Percentiles rank a stretch among this genome's conserved stretches.
Evolutionary conservation across 1,140 invertebrate genomes (phyloP).

Genomic region (Trichoplusia ni): DNA sequence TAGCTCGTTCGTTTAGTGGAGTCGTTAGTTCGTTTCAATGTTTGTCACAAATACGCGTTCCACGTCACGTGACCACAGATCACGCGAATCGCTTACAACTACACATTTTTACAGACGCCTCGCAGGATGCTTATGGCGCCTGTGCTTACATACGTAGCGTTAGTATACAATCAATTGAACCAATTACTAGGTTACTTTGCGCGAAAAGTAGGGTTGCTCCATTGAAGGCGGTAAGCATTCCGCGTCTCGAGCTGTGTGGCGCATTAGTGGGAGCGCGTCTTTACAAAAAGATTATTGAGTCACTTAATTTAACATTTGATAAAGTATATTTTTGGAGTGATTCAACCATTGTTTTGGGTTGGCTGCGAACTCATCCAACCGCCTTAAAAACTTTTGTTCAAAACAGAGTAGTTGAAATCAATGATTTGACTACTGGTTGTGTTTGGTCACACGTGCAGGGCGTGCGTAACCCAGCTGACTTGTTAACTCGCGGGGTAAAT

Average conservation of each 20-base stretch:
- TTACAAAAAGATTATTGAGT: not conserved
- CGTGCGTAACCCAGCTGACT: not conserved
- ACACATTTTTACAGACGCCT: conserved; percentile 12
- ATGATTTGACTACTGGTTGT: not conserved
- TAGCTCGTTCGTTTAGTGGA: not conserved
- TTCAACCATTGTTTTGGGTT: not conserved
- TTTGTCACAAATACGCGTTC: not conserved
- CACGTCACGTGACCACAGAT: not conserved
- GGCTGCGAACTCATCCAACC: not conserved
- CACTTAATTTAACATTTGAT: not conserved
- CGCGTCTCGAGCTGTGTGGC: not conserved
- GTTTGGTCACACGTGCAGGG: not conserved
- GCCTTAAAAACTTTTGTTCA: not conserved
- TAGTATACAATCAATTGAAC: not conserved
- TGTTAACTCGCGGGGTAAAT: not conserved
- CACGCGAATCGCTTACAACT: not conserved
- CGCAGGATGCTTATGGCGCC: conserved; percentile 1
- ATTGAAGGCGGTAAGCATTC: not conserved
- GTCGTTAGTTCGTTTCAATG: not conserved
- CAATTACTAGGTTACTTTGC: not conserved
- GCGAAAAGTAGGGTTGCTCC: conserved; percentile 3
- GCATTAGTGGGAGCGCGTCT: not conserved
- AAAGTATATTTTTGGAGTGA: not conserved
- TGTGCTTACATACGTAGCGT: not conserved
- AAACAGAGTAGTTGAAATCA: not conserved